Evolutionary conservation across 1,140 invertebrate species (phyloP).

Genomic region (Melanaphis sacchari): DNA sequence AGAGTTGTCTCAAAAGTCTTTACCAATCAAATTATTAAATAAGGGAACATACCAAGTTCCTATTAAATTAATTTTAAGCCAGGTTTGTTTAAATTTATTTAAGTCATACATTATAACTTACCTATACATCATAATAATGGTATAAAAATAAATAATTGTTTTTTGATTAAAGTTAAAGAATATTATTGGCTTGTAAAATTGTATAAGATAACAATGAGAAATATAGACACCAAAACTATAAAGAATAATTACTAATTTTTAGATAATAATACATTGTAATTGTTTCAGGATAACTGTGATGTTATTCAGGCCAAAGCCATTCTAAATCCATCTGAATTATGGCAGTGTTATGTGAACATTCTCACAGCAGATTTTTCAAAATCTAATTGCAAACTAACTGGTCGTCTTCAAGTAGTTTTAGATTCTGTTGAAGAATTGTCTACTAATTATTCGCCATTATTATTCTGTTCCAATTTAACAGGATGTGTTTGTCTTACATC

Average conservation of each 20-base stretch:
- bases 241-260: not conserved
- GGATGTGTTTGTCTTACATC: constrained; percentile 30
- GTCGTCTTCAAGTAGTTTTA: constrained; percentile 36
- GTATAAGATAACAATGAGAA: not conserved
- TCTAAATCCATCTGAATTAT: constrained; percentile 47
- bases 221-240: not conserved
- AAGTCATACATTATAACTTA: not conserved
- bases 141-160: not conserved
- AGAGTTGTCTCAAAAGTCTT: constrained; percentile 44
- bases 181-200: not conserved
- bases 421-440: constrained; percentile 45
- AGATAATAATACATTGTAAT: not conserved
- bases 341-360: constrained; percentile 41
- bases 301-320: constrained; percentile 28
- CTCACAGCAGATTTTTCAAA: constrained; percentile 1
- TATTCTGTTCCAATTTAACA: constrained; percentile 34
- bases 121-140: not conserved
- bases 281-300: constrained; percentile 17
- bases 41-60: constrained; percentile 49
- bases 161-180: not conserved
- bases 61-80: constrained; percentile 44
- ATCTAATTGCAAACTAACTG: constrained; percentile 14
- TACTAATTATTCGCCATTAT: constrained; percentile 40
- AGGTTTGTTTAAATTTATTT: constrained; percentile 34
- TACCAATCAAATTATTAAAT: constrained; percentile 30